Base-by-base conservation (phyloP, 2,797 vertebrate species). In the Emydoidea blandingii region DNA sequence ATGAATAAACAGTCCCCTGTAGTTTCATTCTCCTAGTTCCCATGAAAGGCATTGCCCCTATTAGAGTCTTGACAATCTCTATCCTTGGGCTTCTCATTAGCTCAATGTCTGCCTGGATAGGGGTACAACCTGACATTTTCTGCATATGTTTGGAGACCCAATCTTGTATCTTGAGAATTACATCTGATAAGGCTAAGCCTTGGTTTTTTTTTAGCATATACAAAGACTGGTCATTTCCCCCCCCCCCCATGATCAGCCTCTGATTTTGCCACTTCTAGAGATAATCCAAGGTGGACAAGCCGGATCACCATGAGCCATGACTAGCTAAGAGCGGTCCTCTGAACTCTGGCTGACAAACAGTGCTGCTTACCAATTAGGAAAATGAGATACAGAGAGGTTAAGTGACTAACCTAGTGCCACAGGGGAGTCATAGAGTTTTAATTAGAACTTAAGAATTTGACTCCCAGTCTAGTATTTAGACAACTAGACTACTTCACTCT, bases 71-170 rank as follows among this genome's bases (percentile, higher is more conserved):
- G n/a, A 44, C 56, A 11, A 29, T 34, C 62, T 65, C 6, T 12
- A 23, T 23, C 49, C 52, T 31, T 79, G 41, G 47, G 85, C 19
- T 34, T 83, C 68, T 59, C 4, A 0, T 49, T 85, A 53, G 53
- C 76, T 57, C 27, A 11, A 5, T 50, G 4, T 25, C 3, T 72
- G 0, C 0, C 11, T 81, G 59, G 37, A 21, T 49, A 72, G 52
- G 27, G 34, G 41, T 21, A 27, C 59, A 83, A 5, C 9, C 2
- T 81, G 34, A 25, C 19, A 68, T 21, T 37, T 68, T 68, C n/a
- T 68, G n/a, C 62, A 57, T 27, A 65, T n/a, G 18, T 65, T n/a
- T 65, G 34, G 34, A 65, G 62, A 76, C 74, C 41, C 44, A 76
- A 8, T 29, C 21, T 47, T 76, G 27, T 29, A 47, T 76, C 18